phyloP scores from a whole-genome alignment of 2,888 invertebrate species.

The Acrobasis consociella region DNA sequence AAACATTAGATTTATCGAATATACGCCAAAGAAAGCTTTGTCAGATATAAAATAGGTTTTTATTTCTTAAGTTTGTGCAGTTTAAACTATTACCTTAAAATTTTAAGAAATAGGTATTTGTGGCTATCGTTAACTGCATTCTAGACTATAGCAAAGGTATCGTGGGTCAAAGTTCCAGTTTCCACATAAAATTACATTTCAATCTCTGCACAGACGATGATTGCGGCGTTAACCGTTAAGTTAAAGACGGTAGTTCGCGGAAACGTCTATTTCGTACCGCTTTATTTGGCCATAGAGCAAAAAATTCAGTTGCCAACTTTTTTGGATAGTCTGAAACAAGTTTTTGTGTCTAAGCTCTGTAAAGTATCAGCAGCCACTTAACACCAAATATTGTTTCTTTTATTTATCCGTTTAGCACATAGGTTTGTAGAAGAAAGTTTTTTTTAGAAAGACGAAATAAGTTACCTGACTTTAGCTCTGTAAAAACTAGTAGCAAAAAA shows the following conservation, averaged over 20 bases:
- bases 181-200: conserved; percentile 65
- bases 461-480: too few species aligned
- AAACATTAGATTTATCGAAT: too few species aligned
- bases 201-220: conserved; percentile 48
- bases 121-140: background rate
- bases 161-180: conserved; percentile 53
- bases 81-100: too few species aligned
- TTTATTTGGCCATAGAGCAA: conserved; percentile 21
- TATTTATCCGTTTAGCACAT: too few species aligned
- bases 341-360: background rate
- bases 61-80: background rate
- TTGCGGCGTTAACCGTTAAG: conserved; percentile 38
- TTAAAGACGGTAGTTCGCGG: conserved; percentile 38
- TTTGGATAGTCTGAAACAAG: background rate
- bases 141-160: conserved; percentile 29
- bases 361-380: too few species aligned
- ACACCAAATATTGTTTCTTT: too few species aligned
- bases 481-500: too few species aligned
- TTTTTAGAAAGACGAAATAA: too few species aligned
- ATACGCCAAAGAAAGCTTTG: too few species aligned
- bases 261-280: conserved; percentile 28
- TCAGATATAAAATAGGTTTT: too few species aligned
- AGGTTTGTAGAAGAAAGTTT: too few species aligned
- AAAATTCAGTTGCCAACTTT: background rate
- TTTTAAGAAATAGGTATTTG: background rate